These are phyloP conservation scores for Brachionus paranguensis DNA, from an alignment of 1,140 invertebrate genomes.

Conservation along the genomic window DNA sequence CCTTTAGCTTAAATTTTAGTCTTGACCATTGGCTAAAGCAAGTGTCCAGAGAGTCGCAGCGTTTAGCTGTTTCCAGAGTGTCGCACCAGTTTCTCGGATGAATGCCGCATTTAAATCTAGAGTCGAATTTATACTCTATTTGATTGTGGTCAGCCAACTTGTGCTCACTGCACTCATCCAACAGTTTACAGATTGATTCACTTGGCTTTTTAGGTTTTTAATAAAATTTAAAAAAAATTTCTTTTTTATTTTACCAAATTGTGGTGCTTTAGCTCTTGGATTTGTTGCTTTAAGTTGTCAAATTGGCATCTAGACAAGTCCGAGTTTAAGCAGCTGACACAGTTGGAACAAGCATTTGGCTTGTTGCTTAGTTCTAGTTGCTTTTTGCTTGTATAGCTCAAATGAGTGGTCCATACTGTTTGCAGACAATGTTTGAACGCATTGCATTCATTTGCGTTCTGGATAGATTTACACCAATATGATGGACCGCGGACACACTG, in stretches of 20 bases:
- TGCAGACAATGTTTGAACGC: constrained; percentile 31
- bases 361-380: background rate
- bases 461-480: constrained; percentile 22
- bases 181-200: background rate
- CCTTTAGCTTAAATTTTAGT: background rate
- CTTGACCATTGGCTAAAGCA: background rate
- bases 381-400: background rate
- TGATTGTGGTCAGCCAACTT: background rate
- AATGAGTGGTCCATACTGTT: constrained; percentile 25
- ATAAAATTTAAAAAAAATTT: background rate
- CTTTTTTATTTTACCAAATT: background rate
- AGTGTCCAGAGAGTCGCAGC: background rate
- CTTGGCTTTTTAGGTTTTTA: background rate
- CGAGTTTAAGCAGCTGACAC: background rate
- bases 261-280: background rate
- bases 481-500: constrained; percentile 25
- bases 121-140: background rate
- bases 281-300: background rate
- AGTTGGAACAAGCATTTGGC: background rate
- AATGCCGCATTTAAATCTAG: constrained; percentile 7
- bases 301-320: background rate
- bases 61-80: constrained; percentile 5
- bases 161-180: background rate
- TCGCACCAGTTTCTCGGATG: constrained; percentile 32
- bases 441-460: constrained; percentile 20